Evolutionary conservation across 2,888 invertebrate species (phyloP), one percentile per base, ranked within the genome.

Genomic region (Ennomos fuscantarius): DNA sequence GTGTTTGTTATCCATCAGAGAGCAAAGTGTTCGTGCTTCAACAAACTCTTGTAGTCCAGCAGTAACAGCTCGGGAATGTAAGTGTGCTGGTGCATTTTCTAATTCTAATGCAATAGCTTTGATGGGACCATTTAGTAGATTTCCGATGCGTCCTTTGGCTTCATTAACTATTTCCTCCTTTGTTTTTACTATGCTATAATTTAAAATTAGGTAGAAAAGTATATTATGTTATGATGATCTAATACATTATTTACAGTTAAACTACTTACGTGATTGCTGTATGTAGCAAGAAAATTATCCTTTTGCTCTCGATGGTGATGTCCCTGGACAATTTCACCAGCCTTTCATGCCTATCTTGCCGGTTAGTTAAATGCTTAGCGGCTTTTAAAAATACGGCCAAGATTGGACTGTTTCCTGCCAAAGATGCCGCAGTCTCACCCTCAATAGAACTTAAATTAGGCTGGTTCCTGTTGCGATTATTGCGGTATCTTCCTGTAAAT

Each of bases 281-380:
- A 81, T 98, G 98, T 13, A 98, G 85, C 9, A 96, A 84, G 81
- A 97, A 98, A 68, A 98, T 98, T 6, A 97, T 95, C 59, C 97
- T 91, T 79, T 98, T 98, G 84, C 97, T 97, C 76, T 98, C 65
- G 15, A 68, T 63, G 8, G 63, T 66, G 49, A 72, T 43, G 13
- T 68, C 67, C 36, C 67, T 49, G 15, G 65, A 65, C 24, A 63
- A 57, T 58, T 69, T 68, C 0, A 63, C 60, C 15, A 68, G 45
- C 12, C 57, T 58, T 51, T 68, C 67, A 11, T 65, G 60, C 31
- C 62, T 37, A 39, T 68, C 65, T 31, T 68, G 65, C 8, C 63
- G 51, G n/a, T 53, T 51, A 0, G 60, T 63, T 1, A 68, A 58
- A 24, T 51, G 43, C 15, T 32, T 44, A 9, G 56, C 46, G 2